Conservation (phyloP, 1,140 invertebrate genomes). For the Dinoponera quadriceps region DNA sequence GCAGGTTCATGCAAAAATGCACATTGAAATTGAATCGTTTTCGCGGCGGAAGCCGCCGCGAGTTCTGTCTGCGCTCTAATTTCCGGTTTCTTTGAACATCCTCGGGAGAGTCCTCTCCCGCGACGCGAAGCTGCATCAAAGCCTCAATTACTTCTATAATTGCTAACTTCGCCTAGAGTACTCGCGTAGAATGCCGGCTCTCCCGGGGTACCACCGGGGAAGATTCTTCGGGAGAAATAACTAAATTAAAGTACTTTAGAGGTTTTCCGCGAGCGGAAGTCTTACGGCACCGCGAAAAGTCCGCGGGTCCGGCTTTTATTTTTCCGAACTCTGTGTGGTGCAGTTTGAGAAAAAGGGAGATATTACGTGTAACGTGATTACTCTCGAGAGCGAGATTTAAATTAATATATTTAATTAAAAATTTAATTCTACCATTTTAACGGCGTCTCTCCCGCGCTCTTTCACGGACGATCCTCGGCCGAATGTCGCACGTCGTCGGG, state of each 20-base stretch:
- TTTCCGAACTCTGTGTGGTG: background rate
- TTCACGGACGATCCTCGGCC: too few species aligned
- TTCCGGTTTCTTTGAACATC: constrained; percentile 48
- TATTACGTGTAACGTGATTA: background rate
- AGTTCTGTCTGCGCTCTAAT: constrained; percentile 12
- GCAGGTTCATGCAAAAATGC: background rate
- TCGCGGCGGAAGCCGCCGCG: background rate
- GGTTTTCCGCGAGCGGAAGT: background rate
- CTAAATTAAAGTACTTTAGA: background rate
- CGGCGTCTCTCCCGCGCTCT: too few species aligned
- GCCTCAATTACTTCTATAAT: constrained; percentile 80
- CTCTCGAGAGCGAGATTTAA: too few species aligned
- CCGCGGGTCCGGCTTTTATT: background rate
- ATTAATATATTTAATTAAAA: too few species aligned
- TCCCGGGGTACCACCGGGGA: background rate
- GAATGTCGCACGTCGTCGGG: too few species aligned
- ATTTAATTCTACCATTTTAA: too few species aligned
- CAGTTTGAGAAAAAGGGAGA: background rate
- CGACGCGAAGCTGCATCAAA: constrained; percentile 58
- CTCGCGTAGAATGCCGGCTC: constrained; percentile 10
- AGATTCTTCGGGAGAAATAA: constrained; percentile 12
- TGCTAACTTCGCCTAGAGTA: constrained; percentile 68
- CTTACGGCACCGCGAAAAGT: background rate
- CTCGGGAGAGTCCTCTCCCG: constrained; percentile 12
- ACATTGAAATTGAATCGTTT: constrained; percentile 15